These are phyloP conservation scores for Mionectes macconnelli DNA, from an alignment of 2,113 vertebrate genomes.

Conservation along the genomic window DNA sequence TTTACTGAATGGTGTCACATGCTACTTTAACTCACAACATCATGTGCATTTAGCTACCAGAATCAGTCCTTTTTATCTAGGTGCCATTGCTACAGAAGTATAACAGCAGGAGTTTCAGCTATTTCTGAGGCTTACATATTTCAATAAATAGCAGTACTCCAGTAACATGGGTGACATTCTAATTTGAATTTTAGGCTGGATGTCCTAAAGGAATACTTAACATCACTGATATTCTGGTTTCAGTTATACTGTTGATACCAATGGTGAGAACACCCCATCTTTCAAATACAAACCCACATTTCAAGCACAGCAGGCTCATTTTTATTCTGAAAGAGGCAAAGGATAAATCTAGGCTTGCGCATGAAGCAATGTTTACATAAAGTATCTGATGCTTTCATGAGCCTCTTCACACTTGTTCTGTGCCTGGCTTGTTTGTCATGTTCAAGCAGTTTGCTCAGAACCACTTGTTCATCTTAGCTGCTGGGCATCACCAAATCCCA, in stretches of 20 bases:
- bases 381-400: background rate
- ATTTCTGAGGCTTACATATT: background rate
- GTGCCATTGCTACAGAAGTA: constrained; percentile 6
- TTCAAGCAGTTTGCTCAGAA: background rate
- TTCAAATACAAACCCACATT: background rate
- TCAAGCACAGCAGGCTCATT: background rate
- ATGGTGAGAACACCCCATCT: background rate
- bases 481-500: background rate
- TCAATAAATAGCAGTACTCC: background rate
- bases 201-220: background rate
- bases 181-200: background rate
- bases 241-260: background rate
- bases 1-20: constrained; percentile 40
- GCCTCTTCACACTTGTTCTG: background rate
- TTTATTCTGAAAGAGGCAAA: background rate
- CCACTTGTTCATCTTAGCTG: background rate
- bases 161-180: background rate
- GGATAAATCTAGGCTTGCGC: background rate
- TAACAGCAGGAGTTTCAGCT: constrained; percentile 19
- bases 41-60: constrained; percentile 34
- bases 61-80: constrained; percentile 36
- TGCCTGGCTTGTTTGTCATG: background rate
- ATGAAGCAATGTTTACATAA: background rate
- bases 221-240: background rate
- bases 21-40: constrained; percentile 36